Conservation (phyloP, 1,140 invertebrate species). For the Drosophila sp. region DNA sequence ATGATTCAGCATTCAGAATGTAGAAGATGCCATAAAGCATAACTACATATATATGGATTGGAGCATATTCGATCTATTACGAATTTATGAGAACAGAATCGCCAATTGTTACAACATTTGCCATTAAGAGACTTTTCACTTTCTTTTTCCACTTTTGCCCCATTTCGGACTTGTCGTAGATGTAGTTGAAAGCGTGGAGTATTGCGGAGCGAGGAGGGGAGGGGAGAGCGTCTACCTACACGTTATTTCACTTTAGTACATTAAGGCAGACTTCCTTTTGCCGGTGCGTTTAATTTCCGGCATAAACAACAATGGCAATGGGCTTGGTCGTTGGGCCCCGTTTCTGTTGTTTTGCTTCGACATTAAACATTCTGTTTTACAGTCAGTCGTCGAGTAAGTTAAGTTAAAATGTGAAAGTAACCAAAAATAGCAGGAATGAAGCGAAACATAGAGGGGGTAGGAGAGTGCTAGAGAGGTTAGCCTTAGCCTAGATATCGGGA, state of each 20-base stretch:
- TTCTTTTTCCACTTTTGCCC: background rate
- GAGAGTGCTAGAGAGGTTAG: background rate
- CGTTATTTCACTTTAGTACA: conserved; percentile 70
- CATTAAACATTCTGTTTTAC: conserved; percentile 40
- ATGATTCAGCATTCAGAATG: background rate
- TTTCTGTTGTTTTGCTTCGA: conserved; percentile 25
- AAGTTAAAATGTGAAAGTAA: conserved; percentile 7
- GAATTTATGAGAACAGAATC: conserved; percentile 17
- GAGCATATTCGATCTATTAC: background rate
- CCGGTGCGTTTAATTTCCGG: conserved; percentile 71
- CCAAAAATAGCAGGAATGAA: background rate
- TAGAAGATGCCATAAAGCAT: background rate
- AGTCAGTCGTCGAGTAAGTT: conserved; percentile 1
- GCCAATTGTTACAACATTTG: conserved; percentile 8
- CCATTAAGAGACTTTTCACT: conserved; percentile 5
- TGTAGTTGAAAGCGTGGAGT: background rate
- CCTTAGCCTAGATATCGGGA: background rate
- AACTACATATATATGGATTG: background rate
- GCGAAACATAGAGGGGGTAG: background rate
- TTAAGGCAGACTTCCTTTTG: conserved; percentile 66
- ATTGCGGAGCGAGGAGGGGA: background rate
- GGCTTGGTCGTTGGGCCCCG: conserved; percentile 13
- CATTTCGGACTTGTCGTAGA: background rate
- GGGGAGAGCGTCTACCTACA: conserved; percentile 32
- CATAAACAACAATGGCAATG: conserved; percentile 52